Conservation (phyloP, 2,888 invertebrate genomes). For the Heliconius charithonia region DNA sequence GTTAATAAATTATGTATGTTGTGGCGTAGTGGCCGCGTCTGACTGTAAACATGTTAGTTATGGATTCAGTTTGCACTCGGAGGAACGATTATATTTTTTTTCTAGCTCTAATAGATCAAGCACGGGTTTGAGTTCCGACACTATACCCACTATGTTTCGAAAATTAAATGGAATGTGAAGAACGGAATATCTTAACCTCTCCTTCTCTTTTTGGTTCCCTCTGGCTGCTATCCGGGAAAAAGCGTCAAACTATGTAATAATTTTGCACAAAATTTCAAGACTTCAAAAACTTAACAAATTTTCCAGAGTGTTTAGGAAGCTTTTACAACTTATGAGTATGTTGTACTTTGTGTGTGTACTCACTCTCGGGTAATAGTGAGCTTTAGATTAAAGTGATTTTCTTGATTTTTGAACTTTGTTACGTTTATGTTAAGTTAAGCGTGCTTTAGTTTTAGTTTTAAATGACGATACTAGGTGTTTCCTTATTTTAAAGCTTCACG, state of each 20-base stretch:
- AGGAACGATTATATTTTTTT: not conserved
- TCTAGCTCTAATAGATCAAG: not conserved
- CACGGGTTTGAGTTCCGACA: not conserved
- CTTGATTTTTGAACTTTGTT: constrained; percentile 14
- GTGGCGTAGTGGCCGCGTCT: not conserved
- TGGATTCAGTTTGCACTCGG: no score
- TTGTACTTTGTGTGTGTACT: constrained; percentile 28
- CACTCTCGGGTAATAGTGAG: constrained; percentile 27
- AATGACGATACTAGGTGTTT: not conserved
- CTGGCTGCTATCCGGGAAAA: not conserved
- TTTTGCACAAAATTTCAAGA: constrained; percentile 41
- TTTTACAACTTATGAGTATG: constrained; percentile 32
- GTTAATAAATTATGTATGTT: not conserved
- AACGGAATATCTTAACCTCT: not conserved
- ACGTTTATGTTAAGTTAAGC: not conserved
- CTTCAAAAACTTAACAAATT: constrained; percentile 42
- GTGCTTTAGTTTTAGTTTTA: not conserved
- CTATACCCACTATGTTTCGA: no score
- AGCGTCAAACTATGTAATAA: constrained; percentile 19
- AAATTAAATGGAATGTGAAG: not conserved
- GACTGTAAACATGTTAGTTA: not conserved
- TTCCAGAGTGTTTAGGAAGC: constrained; percentile 37
- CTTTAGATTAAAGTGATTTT: constrained; percentile 30
- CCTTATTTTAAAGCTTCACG: not conserved
- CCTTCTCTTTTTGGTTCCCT: no score